Evolutionary conservation across 2,797 vertebrate genomes (phyloP).

Genomic region (Lophura swinhoii): DNA sequence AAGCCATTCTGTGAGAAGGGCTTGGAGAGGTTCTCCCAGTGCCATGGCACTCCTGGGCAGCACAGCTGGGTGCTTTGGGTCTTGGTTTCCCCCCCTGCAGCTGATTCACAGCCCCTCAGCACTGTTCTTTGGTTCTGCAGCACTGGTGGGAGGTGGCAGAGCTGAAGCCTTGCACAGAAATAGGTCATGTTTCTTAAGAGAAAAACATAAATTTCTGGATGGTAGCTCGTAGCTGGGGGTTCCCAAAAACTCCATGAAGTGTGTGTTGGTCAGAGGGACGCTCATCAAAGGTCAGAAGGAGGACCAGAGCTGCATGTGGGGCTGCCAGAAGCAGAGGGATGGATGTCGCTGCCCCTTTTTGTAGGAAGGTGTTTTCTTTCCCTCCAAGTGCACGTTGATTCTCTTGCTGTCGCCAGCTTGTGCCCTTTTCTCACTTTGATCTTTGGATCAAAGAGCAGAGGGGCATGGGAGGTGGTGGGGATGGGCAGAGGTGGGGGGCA

Average conservation of each 20-base stretch:
- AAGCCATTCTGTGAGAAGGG: too few relatives aligned
- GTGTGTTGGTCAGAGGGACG: neutral
- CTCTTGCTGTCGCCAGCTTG: neutral
- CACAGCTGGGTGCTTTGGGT: neutral
- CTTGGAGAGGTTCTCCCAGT: neutral
- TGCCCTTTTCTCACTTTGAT: constrained; percentile 32
- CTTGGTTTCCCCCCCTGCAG: neutral
- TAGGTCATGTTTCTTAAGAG: neutral
- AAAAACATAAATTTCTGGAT: neutral
- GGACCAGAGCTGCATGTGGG: neutral
- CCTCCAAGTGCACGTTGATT: neutral
- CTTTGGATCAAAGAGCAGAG: constrained; percentile 13
- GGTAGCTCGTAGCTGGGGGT: rapidly evolving
- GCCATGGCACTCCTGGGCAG: neutral
- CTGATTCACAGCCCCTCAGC: neutral
- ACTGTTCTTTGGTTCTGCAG: neutral
- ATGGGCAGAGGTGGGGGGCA: neutral
- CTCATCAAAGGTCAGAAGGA: neutral
- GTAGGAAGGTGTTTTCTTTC: neutral
- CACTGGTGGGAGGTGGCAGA: neutral
- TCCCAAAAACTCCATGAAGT: neutral
- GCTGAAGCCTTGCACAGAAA: neutral
- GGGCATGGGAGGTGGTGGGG: neutral
- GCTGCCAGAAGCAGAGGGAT: neutral
- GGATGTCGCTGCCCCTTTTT: neutral